Percentiles rank a stretch among this genome's conserved stretches.
Conservation (phyloP, 2,888 invertebrate species). For the Agrotis puta region DNA sequence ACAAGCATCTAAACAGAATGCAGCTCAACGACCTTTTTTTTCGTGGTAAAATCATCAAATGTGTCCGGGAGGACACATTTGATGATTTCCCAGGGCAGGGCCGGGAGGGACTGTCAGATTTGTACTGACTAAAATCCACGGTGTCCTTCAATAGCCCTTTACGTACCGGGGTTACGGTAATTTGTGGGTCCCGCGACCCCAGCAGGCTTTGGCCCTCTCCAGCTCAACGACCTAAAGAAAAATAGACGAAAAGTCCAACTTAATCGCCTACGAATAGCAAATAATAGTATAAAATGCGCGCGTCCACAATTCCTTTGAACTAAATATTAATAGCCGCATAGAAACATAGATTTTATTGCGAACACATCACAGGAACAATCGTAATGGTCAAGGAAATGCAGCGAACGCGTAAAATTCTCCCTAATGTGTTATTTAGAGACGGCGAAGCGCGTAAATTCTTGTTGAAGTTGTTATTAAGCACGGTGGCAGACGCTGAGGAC, state of each 20-base stretch:
- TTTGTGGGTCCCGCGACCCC: too few relatives aligned
- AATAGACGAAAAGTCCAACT: constrained; percentile 59
- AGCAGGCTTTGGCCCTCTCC: too few relatives aligned
- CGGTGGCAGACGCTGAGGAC: constrained; percentile 44
- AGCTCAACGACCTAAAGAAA: constrained; percentile 42
- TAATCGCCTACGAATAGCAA: constrained; percentile 55
- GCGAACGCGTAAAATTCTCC: constrained; percentile 73
- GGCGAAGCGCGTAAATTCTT: constrained; percentile 59
- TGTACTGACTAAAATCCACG: too few relatives aligned
- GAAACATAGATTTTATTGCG: constrained; percentile 72
- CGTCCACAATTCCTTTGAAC: constrained; percentile 77
- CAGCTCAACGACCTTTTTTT: constrained; percentile 30
- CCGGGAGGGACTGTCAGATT: too few relatives aligned
- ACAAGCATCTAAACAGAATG: not conserved
- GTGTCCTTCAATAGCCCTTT: too few relatives aligned
- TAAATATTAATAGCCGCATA: constrained; percentile 76
- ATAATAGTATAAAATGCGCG: constrained; percentile 63
- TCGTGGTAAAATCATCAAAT: too few relatives aligned
- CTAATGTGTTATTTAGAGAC: constrained; percentile 69
- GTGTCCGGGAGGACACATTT: too few relatives aligned
- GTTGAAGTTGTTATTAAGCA: constrained; percentile 61
- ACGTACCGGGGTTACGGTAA: too few relatives aligned
- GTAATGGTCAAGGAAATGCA: constrained; percentile 77
- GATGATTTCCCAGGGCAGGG: too few relatives aligned
- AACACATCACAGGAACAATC: constrained; percentile 78